Conservation (phyloP, 2,797 vertebrate genomes). For the Pangasius mekongensis region DNA sequence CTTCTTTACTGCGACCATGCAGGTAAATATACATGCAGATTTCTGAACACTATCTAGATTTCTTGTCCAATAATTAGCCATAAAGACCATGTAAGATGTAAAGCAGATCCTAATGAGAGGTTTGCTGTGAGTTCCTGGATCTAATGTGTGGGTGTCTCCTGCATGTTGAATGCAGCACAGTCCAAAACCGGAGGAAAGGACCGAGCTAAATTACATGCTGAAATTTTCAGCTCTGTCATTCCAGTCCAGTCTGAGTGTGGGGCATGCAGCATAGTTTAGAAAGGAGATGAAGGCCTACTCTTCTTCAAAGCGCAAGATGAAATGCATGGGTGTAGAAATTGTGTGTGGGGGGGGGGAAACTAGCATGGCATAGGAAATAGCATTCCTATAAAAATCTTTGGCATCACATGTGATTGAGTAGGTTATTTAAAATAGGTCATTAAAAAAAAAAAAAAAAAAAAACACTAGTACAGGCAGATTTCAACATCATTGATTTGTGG, state of each 20-base stretch:
- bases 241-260: not conserved
- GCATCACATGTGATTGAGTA: not conserved
- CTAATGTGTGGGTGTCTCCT: slow-evolving; percentile 38
- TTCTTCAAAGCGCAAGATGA: not conserved
- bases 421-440: not conserved
- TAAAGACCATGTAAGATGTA: slow-evolving; percentile 1
- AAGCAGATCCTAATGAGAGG: slow-evolving; percentile 32
- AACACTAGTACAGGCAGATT: not conserved
- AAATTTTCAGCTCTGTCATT: slow-evolving; percentile 26
- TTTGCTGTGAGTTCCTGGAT: not conserved
- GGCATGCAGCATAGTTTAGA: not conserved
- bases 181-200: slow-evolving; percentile 10
- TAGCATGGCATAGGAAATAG: not conserved
- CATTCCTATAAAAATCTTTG: not conserved
- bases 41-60: not conserved
- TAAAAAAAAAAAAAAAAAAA: not conserved
- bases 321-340: not conserved
- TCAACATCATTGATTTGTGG: not conserved
- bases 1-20: not conserved
- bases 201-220: slow-evolving; percentile 32
- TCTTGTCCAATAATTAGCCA: slow-evolving; percentile 11
- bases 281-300: not conserved
- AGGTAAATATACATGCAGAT: not conserved
- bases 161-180: slow-evolving; percentile 2
- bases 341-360: not conserved